These are phyloP conservation scores for Dascillus cervinus DNA, from an alignment of 2,888 invertebrate genomes.

Conservation along the genomic window DNA sequence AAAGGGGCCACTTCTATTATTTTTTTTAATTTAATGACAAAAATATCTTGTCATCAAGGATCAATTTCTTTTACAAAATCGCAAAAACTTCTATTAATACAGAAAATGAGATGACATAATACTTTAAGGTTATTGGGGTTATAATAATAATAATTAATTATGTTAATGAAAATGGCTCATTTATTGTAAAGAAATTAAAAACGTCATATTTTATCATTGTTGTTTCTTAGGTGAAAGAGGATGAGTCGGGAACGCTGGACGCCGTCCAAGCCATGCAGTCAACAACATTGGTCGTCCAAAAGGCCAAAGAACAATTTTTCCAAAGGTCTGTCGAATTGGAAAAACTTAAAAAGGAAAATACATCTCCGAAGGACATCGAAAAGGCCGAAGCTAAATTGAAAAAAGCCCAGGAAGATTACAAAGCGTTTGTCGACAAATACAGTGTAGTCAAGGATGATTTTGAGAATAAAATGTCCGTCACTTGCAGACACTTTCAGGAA, in stretches of 20 bases:
- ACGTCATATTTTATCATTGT: no score
- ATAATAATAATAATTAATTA: no score
- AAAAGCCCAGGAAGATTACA: constrained; percentile 94
- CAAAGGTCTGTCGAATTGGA: constrained; percentile 83
- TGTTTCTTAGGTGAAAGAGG: constrained; percentile 70
- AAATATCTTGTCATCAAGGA: no score
- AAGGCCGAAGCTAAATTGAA: constrained; percentile 88
- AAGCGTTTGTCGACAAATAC: constrained; percentile 86
- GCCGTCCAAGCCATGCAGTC: constrained; percentile 84
- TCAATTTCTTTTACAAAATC: no score
- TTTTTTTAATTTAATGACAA: no score
- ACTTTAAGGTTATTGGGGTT: no score
- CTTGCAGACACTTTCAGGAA: constrained; percentile 91
- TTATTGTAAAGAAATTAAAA: no score
- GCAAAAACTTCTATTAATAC: no score
- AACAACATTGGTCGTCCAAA: constrained; percentile 79
- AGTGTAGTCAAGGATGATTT: constrained; percentile 85
- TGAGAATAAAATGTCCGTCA: constrained; percentile 89
- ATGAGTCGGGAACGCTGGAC: constrained; percentile 86
- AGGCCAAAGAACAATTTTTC: constrained; percentile 87
- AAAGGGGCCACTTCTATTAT: no score
- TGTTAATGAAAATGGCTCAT: no score
- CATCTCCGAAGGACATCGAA: constrained; percentile 85
- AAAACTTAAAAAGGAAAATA: constrained; percentile 82
- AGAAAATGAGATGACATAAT: no score